A percentile compares a stretch with the other conserved stretches of the same genome.
These are phyloP conservation scores for Eupeodes latifasciatus DNA, from an alignment of 2,888 invertebrate species.

Conservation along the genomic window DNA sequence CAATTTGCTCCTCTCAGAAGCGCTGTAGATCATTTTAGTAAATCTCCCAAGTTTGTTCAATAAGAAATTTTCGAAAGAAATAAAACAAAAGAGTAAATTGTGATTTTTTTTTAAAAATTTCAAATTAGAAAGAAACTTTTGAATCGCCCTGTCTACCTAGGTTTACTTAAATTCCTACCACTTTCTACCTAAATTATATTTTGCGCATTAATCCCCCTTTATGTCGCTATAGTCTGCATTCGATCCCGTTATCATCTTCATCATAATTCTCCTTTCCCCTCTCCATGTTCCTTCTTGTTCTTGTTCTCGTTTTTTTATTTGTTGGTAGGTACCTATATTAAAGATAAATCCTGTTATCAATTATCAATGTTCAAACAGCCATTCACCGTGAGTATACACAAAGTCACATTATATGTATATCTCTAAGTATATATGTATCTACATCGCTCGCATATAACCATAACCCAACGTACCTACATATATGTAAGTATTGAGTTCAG, in stretches of 20 bases:
- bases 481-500: slow-evolving; percentile 66
- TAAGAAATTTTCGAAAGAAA: no score
- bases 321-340: no score
- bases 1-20: no score
- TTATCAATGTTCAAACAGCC: slow-evolving; percentile 73
- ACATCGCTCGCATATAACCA: not conserved
- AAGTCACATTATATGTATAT: slow-evolving; percentile 10
- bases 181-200: no score
- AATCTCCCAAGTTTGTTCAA: no score
- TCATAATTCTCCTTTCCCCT: slow-evolving; percentile 40
- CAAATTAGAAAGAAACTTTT: no score
- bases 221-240: slow-evolving; percentile 6
- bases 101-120: no score
- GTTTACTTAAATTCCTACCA: no score
- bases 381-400: slow-evolving; percentile 54
- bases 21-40: no score
- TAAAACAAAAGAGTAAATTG: no score
- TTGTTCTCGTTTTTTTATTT: slow-evolving; percentile 12
- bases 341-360: slow-evolving; percentile 75
- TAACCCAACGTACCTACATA: slow-evolving; percentile 8
- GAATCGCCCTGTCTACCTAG: no score
- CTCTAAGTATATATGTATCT: not conserved
- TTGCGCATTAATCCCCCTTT: slow-evolving; percentile 4
- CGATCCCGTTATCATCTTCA: slow-evolving; percentile 48
- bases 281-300: not conserved